These are phyloP conservation scores for Epinotia nisella DNA, from an alignment of 2,888 invertebrate genomes.

Conservation along the genomic window DNA sequence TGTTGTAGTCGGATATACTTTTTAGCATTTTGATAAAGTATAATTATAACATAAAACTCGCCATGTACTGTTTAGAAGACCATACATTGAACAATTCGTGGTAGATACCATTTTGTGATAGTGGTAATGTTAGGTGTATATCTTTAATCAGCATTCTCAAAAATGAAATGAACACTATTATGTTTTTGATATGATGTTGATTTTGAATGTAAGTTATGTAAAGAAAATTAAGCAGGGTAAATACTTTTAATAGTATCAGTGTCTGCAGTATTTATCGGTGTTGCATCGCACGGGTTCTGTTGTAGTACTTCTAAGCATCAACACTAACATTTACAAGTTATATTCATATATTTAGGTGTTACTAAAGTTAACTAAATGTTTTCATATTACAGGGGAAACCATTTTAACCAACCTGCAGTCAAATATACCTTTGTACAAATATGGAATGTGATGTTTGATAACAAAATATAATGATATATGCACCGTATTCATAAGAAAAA, in stretches of 20 bases:
- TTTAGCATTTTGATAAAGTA: neutral
- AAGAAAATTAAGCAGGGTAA: neutral
- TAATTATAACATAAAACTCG: neutral
- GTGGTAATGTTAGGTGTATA: neutral
- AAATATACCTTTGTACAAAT: slow-evolving; percentile 69
- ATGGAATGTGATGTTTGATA: slow-evolving; percentile 79
- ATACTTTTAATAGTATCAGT: neutral
- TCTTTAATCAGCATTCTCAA: neutral
- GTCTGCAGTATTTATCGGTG: slow-evolving; percentile 4
- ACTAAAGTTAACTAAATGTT: slow-evolving; percentile 49
- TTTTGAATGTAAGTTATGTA: neutral
- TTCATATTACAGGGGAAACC: slow-evolving; percentile 52
- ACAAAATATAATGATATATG: slow-evolving; percentile 57
- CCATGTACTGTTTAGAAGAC: neutral
- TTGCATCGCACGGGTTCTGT: slow-evolving; percentile 1
- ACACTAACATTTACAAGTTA: slow-evolving; percentile 25
- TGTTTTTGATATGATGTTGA: neutral
- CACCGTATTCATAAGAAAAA: slow-evolving; percentile 64
- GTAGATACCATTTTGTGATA: neutral
- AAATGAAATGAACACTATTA: neutral
- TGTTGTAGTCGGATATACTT: neutral
- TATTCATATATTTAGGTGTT: slow-evolving; percentile 22
- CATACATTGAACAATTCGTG: too few relatives aligned
- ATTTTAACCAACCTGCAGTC: slow-evolving; percentile 50
- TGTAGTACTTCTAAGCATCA: slow-evolving; percentile 20